phyloP scores from a whole-genome alignment of 1,140 invertebrate species.

The Tetramorium simillimum region DNA sequence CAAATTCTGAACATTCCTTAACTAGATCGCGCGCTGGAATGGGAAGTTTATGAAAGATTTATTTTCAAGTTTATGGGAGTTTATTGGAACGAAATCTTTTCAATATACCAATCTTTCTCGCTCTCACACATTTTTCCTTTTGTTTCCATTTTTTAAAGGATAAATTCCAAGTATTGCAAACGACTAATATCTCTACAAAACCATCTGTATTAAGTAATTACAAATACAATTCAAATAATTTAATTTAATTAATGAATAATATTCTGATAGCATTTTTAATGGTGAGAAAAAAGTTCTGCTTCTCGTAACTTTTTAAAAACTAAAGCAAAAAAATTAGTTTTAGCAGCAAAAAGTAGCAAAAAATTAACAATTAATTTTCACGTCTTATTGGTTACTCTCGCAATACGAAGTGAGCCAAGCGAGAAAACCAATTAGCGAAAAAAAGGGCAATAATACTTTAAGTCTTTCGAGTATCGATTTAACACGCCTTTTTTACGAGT shows the following conservation, averaged over 20 bases:
- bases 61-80: not conserved
- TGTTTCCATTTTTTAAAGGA: not conserved
- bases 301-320: too few relatives aligned
- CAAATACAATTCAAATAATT: not conserved
- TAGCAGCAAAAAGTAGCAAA: too few relatives aligned
- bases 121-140: not conserved
- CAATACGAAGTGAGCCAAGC: too few relatives aligned
- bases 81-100: not conserved
- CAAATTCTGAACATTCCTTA: constrained; percentile 24
- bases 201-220: not conserved
- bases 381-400: too few relatives aligned
- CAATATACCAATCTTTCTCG: not conserved
- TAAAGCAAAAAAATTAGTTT: too few relatives aligned
- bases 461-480: too few relatives aligned
- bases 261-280: not conserved
- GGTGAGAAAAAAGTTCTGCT: not conserved
- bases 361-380: too few relatives aligned
- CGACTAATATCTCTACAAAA: not conserved
- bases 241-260: not conserved
- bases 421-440: too few relatives aligned
- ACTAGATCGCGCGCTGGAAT: constrained; percentile 4
- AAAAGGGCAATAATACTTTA: too few relatives aligned
- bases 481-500: too few relatives aligned
- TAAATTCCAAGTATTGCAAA: not conserved
- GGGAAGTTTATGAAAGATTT: constrained; percentile 26